phyloP scores from a whole-genome alignment of 2,113 vertebrate species.

The Heptranchias perlo region DNA sequence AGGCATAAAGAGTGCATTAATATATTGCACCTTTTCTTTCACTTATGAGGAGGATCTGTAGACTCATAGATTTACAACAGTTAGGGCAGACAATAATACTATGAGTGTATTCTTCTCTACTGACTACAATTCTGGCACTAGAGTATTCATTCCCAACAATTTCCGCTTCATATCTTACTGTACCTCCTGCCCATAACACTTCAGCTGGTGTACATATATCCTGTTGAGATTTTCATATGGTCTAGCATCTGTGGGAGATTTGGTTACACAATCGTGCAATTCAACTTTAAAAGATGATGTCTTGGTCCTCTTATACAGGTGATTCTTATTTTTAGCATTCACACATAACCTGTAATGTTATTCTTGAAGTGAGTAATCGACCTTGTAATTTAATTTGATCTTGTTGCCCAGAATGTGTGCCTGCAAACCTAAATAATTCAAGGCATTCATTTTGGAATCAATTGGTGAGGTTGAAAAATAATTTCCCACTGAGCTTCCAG shows the following conservation, averaged over 20 bases:
- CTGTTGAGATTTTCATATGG: constrained; percentile 13
- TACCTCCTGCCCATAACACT: not conserved
- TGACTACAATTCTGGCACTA: not conserved
- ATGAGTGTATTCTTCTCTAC: not conserved
- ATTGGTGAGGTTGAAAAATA: constrained; percentile 50
- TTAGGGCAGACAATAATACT: not conserved
- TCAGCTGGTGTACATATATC: not conserved
- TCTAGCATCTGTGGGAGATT: not conserved
- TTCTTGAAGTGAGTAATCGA: not conserved
- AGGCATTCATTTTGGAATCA: constrained; percentile 48
- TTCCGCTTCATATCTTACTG: not conserved
- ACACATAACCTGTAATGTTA: not conserved
- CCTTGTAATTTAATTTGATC: not conserved
- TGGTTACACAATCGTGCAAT: not conserved
- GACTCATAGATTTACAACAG: not conserved
- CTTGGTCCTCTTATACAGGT: not conserved
- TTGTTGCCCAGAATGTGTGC: not conserved
- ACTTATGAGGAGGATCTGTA: not conserved
- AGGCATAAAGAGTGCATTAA: not conserved
- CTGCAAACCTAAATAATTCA: constrained; percentile 51
- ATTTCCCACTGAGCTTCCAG: constrained; percentile 38
- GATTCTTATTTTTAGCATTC: not conserved
- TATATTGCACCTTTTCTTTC: not conserved
- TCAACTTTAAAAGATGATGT: not conserved
- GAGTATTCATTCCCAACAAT: not conserved